Percentiles rank a stretch among this genome's conserved stretches.
phyloP scores from a whole-genome alignment of 2,113 vertebrate species.

The Bos javanicus region DNA sequence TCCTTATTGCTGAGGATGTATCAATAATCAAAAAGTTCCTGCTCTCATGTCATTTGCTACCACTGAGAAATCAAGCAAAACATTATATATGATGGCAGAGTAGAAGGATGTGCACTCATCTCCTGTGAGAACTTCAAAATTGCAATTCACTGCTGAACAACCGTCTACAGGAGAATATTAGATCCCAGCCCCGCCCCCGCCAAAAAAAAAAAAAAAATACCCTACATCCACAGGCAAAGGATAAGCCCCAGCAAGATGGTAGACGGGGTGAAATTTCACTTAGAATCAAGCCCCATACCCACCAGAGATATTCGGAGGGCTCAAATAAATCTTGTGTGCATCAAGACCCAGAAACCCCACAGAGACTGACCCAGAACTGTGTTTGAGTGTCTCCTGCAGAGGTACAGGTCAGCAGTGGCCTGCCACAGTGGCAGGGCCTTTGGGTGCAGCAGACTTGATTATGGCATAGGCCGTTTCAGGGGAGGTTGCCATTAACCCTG shows the following conservation, averaged over 20 bases:
- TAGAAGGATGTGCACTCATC: no score
- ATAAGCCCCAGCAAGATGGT: background rate
- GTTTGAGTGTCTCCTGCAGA: background rate
- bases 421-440: background rate
- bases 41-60: background rate
- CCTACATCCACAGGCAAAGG: rapidly evolving
- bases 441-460: background rate
- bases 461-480: background rate
- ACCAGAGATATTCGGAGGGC: background rate
- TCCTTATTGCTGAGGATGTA: background rate
- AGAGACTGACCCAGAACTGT: background rate
- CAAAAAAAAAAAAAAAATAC: background rate
- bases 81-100: background rate
- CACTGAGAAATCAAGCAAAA: background rate
- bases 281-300: background rate
- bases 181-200: rapidly evolving
- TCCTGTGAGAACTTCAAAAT: no score
- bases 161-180: no score
- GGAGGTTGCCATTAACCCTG: background rate
- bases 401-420: background rate
- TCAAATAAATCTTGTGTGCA: background rate
- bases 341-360: background rate
- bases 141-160: no score
- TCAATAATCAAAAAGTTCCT: background rate
- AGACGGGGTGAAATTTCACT: background rate